Base-by-base conservation (phyloP, 2,113 vertebrate genomes). In the Perca fluviatilis region DNA sequence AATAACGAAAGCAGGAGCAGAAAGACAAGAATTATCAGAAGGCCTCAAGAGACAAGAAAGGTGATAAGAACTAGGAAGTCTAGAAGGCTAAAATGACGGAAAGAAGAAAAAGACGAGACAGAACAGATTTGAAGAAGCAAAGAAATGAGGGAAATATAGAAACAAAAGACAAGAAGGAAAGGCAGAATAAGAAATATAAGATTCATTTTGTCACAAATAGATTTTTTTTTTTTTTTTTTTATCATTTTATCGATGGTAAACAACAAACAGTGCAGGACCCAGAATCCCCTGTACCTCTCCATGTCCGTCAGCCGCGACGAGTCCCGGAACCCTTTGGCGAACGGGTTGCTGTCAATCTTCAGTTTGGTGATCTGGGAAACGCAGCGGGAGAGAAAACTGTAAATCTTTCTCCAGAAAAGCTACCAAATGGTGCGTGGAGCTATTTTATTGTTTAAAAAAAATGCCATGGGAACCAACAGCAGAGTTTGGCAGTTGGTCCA, bases 311-410 rank as follows among this genome's bases (percentile, higher is more conserved):
- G 97, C 88, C 98, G 96, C 64, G 98, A 99, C 60, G 98, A 99
- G 94, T 99, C 98, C 90, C 98, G 95, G 95, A 99, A 99, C 86
- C 98, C 98, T 97, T 99, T 99, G 89, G 98, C 98, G 67, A 99
- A 99, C 6, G 98, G 98, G 94, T 99, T 99, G 93, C 98, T 99
- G 95, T 99, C 98, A 83, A 99, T 99, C 97, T 99, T 99, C 96
- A 99, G 92, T 91, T 99, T 99, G 91, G 98, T 99, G 94, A 99
- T 99, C 98, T 99, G 95, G 58, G 84, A 85, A 80, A 83, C 72
- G 83, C 62, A 67, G 27, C 15, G 33, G 19, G 19, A 56, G 36
- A 50, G 3, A 43, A n/a, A 64, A 33, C 5, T 1, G 9, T 68
- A 1, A 63, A 10, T 11, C 27, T 27, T 36, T 33, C 21, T 58